A percentile compares a stretch with the other conserved stretches of the same genome.
Evolutionary conservation across 2,888 invertebrate species (phyloP).

Genomic region (Drosophila cracens): DNA sequence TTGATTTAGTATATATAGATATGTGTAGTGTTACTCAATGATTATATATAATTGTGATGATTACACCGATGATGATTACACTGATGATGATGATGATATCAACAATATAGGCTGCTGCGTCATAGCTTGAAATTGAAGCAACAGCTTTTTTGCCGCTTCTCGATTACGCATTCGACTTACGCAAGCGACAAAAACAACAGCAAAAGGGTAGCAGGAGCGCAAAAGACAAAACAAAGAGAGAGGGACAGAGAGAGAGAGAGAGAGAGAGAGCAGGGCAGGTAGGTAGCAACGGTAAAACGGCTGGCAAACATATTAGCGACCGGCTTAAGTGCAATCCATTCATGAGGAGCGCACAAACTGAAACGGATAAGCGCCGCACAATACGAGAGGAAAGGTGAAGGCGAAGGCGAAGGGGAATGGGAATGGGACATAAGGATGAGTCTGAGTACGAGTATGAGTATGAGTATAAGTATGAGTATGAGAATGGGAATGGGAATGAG

Average conservation of each 20-base stretch:
- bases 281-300: constrained; percentile 52
- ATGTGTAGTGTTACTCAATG: neutral
- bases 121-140: constrained; percentile 47
- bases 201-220: constrained; percentile 16
- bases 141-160: constrained; percentile 47
- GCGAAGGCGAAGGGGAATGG: neutral
- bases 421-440: constrained; percentile 8
- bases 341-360: constrained; percentile 48
- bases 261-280: constrained; percentile 24
- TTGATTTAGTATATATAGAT: neutral
- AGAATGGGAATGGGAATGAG: constrained; percentile 28
- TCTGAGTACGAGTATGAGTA: constrained; percentile 2
- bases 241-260: neutral
- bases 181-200: constrained; percentile 4
- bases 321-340: constrained; percentile 70
- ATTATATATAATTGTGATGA: neutral
- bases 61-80: constrained; percentile 8
- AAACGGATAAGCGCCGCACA: constrained; percentile 52
- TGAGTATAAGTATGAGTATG: constrained; percentile 16
- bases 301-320: constrained; percentile 60
- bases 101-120: constrained; percentile 37
- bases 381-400: constrained; percentile 7
- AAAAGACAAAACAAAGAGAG: neutral
- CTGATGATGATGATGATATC: constrained; percentile 34
- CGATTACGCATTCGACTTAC: constrained; percentile 60